These are phyloP conservation scores for Pseudochirops cupreus DNA, from an alignment of 2,797 vertebrate genomes.

Conservation along the genomic window DNA sequence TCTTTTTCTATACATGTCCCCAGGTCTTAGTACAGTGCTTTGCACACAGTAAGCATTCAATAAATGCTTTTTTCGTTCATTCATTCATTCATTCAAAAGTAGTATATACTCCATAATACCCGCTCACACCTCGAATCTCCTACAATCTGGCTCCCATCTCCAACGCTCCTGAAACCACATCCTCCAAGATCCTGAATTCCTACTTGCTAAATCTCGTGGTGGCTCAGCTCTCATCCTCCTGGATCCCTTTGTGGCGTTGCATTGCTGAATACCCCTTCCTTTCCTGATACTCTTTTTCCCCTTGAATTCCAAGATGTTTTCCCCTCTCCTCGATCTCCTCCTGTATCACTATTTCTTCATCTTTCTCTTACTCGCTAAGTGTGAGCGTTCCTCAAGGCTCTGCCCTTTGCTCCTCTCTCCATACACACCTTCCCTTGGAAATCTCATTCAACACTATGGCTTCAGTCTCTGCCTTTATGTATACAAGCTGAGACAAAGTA, in stretches of 20 bases:
- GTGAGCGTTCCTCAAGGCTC: background rate
- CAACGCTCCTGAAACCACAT: background rate
- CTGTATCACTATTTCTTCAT: background rate
- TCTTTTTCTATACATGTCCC: background rate
- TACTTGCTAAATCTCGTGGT: background rate
- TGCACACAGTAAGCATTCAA: background rate
- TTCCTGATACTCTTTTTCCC: background rate
- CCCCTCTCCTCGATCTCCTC: background rate
- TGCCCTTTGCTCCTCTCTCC: background rate
- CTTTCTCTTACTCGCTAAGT: background rate
- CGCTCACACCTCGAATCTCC: background rate
- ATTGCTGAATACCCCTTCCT: background rate
- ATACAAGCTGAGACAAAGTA: background rate
- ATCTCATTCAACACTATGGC: background rate
- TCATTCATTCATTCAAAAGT: background rate
- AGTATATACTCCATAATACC: background rate
- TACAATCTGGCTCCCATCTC: background rate
- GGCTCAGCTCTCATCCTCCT: background rate
- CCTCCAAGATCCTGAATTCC: background rate
- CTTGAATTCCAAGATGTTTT: background rate
- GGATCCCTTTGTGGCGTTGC: background rate
- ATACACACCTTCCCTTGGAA: background rate
- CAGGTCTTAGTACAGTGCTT: background rate
- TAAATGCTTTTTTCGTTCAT: background rate
- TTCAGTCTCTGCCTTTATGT: background rate